phyloP scores from a whole-genome alignment of 2,797 vertebrate species.

The Apogon hyalosoma region DNA sequence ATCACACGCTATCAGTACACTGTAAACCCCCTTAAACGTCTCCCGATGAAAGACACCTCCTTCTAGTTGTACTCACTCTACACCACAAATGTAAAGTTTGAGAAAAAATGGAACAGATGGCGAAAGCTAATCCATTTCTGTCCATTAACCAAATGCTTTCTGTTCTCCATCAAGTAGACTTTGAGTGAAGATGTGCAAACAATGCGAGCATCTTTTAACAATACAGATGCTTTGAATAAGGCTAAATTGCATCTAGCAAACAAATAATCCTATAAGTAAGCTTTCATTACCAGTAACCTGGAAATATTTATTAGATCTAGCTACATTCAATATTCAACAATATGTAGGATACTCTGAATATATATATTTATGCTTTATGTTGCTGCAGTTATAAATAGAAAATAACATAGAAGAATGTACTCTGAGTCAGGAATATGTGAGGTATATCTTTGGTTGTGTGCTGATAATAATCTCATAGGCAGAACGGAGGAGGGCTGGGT shows the following conservation, averaged over 20 bases:
- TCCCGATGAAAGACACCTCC: slow-evolving; percentile 4
- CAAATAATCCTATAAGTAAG: slow-evolving; percentile 15
- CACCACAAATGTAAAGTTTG: slow-evolving; percentile 8
- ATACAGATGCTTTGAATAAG: slow-evolving; percentile 30
- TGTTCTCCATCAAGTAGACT: slow-evolving; percentile 12
- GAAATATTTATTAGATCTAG: slow-evolving; percentile 4
- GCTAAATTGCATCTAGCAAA: slow-evolving; percentile 37
- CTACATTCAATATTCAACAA: slow-evolving; percentile 39
- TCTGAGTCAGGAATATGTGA: slow-evolving; percentile 45
- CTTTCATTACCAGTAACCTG: slow-evolving; percentile 41
- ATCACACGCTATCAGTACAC: slow-evolving; percentile 1
- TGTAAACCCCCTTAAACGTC: slow-evolving; percentile 5
- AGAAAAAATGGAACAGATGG: background rate
- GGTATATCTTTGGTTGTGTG: slow-evolving; percentile 72
- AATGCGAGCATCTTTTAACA: slow-evolving; percentile 12
- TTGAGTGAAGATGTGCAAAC: slow-evolving; percentile 26
- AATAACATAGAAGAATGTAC: slow-evolving; percentile 28
- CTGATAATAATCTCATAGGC: slow-evolving; percentile 44
- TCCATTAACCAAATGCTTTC: slow-evolving; percentile 22
- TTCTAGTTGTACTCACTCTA: background rate
- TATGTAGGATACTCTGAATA: slow-evolving; percentile 17
- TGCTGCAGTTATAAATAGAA: slow-evolving; percentile 26
- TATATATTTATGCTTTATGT: slow-evolving; percentile 10
- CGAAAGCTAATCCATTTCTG: slow-evolving; percentile 8
- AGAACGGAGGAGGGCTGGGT: slow-evolving; percentile 14